Conservation (phyloP, 2,888 invertebrate genomes). For the Choristoneura rosaceana region DNA sequence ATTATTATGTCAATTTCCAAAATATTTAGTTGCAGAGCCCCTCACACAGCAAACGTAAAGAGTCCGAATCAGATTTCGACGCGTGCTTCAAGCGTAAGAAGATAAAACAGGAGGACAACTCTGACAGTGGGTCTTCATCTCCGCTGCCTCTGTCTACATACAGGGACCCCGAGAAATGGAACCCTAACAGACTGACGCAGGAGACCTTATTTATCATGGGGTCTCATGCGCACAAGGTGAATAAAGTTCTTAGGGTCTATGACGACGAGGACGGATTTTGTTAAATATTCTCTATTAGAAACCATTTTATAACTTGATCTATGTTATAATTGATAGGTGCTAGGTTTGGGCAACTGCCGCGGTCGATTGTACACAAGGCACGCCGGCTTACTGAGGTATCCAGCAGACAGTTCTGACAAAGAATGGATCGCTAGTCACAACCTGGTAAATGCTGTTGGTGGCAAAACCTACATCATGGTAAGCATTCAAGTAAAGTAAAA, state of each 20-base stretch:
- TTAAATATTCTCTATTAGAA: too few relatives aligned
- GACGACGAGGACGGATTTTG: too few relatives aligned
- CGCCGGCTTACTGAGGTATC: conserved; percentile 90
- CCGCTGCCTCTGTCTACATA: conserved; percentile 77
- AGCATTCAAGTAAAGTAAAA: conserved; percentile 30
- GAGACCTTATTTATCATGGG: conserved; percentile 93
- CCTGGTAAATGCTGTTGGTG: conserved; percentile 91
- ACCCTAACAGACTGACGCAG: conserved; percentile 88
- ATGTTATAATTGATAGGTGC: conserved; percentile 65
- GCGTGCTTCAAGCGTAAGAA: conserved; percentile 76
- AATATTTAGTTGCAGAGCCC: conserved; percentile 76
- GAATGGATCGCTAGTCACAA: conserved; percentile 92
- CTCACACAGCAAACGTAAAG: conserved; percentile 86
- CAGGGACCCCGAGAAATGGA: conserved; percentile 89
- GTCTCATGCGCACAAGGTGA: conserved; percentile 88
- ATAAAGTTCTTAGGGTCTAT: not conserved
- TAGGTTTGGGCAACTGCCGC: conserved; percentile 91
- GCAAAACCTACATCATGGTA: conserved; percentile 91
- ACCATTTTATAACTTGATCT: not conserved
- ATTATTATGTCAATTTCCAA: too few relatives aligned
- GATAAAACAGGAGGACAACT: conserved; percentile 71
- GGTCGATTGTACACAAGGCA: conserved; percentile 91
- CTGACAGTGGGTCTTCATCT: conserved; percentile 69
- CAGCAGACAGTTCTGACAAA: conserved; percentile 92
- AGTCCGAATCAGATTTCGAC: conserved; percentile 88